Percentiles rank a stretch among this genome's conserved stretches.
Evolutionary conservation across 2,888 invertebrate genomes (phyloP).

Genomic region (Caenorhabditis afra): DNA sequence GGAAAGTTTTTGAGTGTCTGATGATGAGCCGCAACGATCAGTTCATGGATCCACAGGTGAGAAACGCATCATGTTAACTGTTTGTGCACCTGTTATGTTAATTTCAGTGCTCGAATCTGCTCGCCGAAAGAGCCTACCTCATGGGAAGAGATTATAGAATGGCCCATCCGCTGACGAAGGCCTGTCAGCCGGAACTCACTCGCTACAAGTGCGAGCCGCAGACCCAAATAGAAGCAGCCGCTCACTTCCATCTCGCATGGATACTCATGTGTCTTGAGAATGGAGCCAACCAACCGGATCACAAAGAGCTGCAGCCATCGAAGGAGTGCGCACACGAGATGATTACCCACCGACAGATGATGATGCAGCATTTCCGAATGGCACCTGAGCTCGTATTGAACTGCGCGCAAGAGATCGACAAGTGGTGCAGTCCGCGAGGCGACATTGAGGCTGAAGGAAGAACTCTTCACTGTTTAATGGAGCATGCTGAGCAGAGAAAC

Average conservation of each 20-base stretch:
- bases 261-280: conserved; percentile 92
- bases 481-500: conserved; percentile 76
- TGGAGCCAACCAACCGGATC: conserved; percentile 78
- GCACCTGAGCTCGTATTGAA: conserved; percentile 93
- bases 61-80: background rate
- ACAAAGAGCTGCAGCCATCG: conserved; percentile 80
- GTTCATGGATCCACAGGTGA: conserved; percentile 73
- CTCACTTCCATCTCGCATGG: conserved; percentile 79
- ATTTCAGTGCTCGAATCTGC: conserved; percentile 87
- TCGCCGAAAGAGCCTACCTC: conserved; percentile 90
- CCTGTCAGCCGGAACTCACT: conserved; percentile 68
- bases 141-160: conserved; percentile 93
- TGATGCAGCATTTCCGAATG: conserved; percentile 94
- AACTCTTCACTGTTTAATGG: conserved; percentile 95
- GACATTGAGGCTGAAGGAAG: conserved; percentile 85
- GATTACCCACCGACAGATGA: conserved; percentile 88
- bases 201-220: conserved; percentile 86
- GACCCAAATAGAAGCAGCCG: conserved; percentile 83
- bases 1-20: conserved; percentile 85
- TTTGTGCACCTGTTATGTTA: conserved; percentile 8
- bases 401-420: conserved; percentile 85
- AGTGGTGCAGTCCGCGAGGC: conserved; percentile 84
- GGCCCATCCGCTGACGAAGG: conserved; percentile 88
- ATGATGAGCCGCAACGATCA: conserved; percentile 75
- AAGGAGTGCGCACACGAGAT: conserved; percentile 91